Percentiles rank a stretch among this genome's conserved stretches.
phyloP scores from a whole-genome alignment of 1,140 invertebrate genomes.

The Planococcus citri region DNA sequence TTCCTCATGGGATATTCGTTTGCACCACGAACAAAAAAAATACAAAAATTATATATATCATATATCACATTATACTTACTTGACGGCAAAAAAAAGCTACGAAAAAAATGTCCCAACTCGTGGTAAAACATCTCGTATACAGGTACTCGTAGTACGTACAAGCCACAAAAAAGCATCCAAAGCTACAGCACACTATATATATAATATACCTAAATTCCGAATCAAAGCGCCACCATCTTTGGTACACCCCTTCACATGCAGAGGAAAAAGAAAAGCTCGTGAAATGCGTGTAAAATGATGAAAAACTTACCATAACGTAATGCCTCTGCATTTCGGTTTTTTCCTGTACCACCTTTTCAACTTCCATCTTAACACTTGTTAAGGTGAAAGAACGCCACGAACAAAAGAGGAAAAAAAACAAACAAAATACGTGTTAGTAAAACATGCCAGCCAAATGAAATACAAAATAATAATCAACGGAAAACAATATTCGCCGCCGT shows the following conservation, averaged over 20 bases:
- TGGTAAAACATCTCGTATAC: too few species aligned
- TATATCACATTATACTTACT: not conserved
- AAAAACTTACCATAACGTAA: conserved; percentile 87
- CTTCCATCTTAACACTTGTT: conserved; percentile 69
- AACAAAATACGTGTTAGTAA: conserved; percentile 25
- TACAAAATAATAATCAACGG: conserved; percentile 25
- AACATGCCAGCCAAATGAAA: conserved; percentile 25
- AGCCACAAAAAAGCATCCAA: not conserved
- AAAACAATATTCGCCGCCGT: conserved; percentile 14
- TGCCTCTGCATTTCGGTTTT: conserved; percentile 98
- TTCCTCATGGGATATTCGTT: too few species aligned
- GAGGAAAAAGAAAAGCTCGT: too few species aligned
- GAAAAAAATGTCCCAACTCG: too few species aligned
- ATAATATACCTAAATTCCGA: too few species aligned
- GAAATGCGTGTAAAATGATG: not conserved
- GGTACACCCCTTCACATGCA: not conserved
- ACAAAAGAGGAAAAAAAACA: conserved; percentile 27
- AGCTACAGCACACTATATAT: not conserved
- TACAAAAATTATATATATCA: too few species aligned
- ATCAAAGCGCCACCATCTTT: not conserved
- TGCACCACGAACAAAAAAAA: too few species aligned
- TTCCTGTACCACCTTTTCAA: conserved; percentile 92
- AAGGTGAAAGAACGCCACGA: conserved; percentile 23
- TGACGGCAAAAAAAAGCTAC: too few species aligned
- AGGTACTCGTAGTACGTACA: not conserved